Evolutionary conservation across 2,888 invertebrate genomes (phyloP).

Genomic region (Parascotia fuliginaria): DNA sequence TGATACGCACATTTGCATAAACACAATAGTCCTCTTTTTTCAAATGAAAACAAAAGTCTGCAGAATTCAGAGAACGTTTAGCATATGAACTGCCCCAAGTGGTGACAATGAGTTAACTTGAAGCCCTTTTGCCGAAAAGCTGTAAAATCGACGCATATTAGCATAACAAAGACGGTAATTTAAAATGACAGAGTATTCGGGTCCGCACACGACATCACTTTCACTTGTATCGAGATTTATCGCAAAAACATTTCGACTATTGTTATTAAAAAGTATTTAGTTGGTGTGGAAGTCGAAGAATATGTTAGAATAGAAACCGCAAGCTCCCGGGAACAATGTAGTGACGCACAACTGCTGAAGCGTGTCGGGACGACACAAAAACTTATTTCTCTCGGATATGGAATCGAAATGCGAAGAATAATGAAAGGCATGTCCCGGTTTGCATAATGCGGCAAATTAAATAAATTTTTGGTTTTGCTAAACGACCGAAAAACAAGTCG

Average conservation of each 20-base stretch:
- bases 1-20: constrained; percentile 33
- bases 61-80: constrained; percentile 69
- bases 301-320: constrained; percentile 73
- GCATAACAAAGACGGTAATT: constrained; percentile 81
- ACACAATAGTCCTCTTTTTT: constrained; percentile 33
- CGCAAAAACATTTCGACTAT: constrained; percentile 51
- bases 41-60: constrained; percentile 45
- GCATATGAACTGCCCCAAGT: constrained; percentile 61
- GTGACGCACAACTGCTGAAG: constrained; percentile 65
- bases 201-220: constrained; percentile 71
- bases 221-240: constrained; percentile 64
- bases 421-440: constrained; percentile 72
- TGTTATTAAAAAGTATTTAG: constrained; percentile 66
- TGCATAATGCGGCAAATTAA: constrained; percentile 80
- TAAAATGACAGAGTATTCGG: constrained; percentile 68
- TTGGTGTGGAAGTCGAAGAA: constrained; percentile 55
- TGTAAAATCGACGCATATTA: constrained; percentile 76
- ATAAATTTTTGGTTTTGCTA: constrained; percentile 71
- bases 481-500: constrained; percentile 55
- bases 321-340: constrained; percentile 69
- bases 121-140: constrained; percentile 73
- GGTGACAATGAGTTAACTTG: constrained; percentile 65
- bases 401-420: constrained; percentile 74
- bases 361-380: constrained; percentile 77
- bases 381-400: constrained; percentile 77